Evolutionary conservation across 2,113 vertebrate genomes (phyloP).

Genomic region (Chionodraco myersi): DNA sequence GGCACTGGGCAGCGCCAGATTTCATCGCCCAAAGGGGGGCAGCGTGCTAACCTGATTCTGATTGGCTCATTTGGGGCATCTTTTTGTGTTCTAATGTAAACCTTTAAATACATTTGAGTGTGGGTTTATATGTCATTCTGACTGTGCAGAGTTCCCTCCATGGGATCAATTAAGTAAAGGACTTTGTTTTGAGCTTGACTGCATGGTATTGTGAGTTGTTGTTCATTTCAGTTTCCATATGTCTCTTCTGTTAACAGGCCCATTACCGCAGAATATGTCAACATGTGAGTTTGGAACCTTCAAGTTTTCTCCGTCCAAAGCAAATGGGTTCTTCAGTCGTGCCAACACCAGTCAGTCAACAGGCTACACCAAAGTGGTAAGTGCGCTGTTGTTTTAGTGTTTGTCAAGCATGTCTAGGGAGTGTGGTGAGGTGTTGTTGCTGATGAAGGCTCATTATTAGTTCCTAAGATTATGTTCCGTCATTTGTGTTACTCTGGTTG

Average conservation of each 20-base stretch:
- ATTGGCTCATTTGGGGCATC: too few species aligned
- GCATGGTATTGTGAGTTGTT: neutral
- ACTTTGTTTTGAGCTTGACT: too few species aligned
- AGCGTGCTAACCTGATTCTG: too few species aligned
- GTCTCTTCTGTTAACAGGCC: constrained; percentile 46
- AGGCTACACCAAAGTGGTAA: constrained; percentile 64
- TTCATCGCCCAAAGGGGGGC: too few species aligned
- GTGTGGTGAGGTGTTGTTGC: constrained; percentile 4
- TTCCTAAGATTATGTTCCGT: too few species aligned
- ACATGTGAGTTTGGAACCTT: constrained; percentile 64
- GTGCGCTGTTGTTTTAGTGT: neutral
- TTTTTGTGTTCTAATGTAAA: too few species aligned
- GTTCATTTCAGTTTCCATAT: neutral
- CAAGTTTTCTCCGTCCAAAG: constrained; percentile 70
- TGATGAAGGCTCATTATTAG: constrained; percentile 27
- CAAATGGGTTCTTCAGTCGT: constrained; percentile 43
- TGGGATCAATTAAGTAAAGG: too few species aligned
- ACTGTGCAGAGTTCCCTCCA: too few species aligned
- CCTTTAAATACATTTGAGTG: too few species aligned
- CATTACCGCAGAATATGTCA: neutral
- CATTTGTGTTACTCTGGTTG: neutral
- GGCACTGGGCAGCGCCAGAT: too few species aligned
- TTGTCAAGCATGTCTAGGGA: constrained; percentile 49
- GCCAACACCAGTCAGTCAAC: constrained; percentile 13
- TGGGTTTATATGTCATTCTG: too few species aligned